Percentiles rank a stretch among this genome's conserved stretches.
phyloP scores from a whole-genome alignment of 1,140 invertebrate genomes.

The Drosophila nikananu region DNA sequence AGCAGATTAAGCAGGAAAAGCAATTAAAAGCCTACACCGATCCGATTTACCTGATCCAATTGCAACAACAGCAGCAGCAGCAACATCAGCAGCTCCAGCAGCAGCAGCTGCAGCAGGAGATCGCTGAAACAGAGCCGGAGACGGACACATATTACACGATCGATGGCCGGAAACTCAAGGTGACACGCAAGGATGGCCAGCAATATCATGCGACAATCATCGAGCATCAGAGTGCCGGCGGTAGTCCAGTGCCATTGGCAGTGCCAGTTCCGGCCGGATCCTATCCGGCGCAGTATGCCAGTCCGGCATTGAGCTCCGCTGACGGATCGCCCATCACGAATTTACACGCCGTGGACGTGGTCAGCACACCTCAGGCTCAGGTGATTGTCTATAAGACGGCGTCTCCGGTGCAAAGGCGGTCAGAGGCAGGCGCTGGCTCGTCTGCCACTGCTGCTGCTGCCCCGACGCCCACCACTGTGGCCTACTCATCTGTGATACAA shows the following conservation, averaged over 20 bases:
- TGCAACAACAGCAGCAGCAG: constrained; percentile 76
- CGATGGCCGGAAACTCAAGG: constrained; percentile 71
- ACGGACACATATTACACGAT: constrained; percentile 71
- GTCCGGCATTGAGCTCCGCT: constrained; percentile 76
- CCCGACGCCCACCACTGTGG: constrained; percentile 67
- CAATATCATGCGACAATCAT: constrained; percentile 53
- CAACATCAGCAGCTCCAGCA: constrained; percentile 67
- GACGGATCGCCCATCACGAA: constrained; percentile 80
- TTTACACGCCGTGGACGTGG: constrained; percentile 71
- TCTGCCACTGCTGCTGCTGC: constrained; percentile 62
- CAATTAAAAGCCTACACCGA: constrained; percentile 83
- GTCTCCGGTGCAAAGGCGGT: constrained; percentile 70
- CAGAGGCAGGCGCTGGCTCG: constrained; percentile 78
- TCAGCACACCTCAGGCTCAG: constrained; percentile 65
- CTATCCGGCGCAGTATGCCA: constrained; percentile 79
- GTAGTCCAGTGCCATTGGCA: constrained; percentile 56
- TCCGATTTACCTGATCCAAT: constrained; percentile 78
- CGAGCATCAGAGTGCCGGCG: constrained; percentile 60
- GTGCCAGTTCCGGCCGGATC: constrained; percentile 45
- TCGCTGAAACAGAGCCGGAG: constrained; percentile 40
- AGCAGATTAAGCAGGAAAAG: constrained; percentile 85
- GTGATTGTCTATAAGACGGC: constrained; percentile 83
- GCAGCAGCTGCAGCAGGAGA: constrained; percentile 65
- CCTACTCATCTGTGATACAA: constrained; percentile 85
- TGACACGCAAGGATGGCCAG: constrained; percentile 71